Evolutionary conservation across 2,888 invertebrate species (phyloP).

Genomic region (Phorcus lineatus): DNA sequence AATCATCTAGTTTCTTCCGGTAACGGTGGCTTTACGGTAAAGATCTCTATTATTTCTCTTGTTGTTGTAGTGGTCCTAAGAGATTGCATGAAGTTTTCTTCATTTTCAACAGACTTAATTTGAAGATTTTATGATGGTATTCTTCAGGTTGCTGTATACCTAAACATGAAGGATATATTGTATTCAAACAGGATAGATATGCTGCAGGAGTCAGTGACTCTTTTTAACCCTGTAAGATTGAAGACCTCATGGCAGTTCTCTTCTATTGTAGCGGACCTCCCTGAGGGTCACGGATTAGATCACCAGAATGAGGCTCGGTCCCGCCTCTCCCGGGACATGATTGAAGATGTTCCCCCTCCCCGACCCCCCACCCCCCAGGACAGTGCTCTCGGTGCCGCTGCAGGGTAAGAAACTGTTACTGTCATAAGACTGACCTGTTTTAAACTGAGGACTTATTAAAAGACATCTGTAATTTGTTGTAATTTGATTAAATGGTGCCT

Average conservation of each 20-base stretch:
- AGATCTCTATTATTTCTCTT: too few relatives aligned
- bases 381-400: neutral
- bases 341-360: constrained; percentile 42
- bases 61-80: too few relatives aligned
- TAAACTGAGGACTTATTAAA: neutral
- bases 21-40: too few relatives aligned
- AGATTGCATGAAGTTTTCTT: too few relatives aligned
- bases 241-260: neutral
- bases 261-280: neutral
- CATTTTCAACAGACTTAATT: too few relatives aligned
- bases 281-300: neutral
- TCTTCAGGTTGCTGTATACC: too few relatives aligned
- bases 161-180: too few relatives aligned
- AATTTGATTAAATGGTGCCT: too few relatives aligned
- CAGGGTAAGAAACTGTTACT: neutral
- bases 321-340: neutral
- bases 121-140: too few relatives aligned
- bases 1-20: too few relatives aligned
- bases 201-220: too few relatives aligned
- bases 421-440: neutral
- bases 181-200: too few relatives aligned
- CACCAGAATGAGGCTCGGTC: neutral
- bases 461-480: neutral
- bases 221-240: neutral
- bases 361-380: constrained; percentile 46